Evolutionary conservation across 2,888 invertebrate genomes (phyloP).

Genomic region (Archips crataeganus): DNA sequence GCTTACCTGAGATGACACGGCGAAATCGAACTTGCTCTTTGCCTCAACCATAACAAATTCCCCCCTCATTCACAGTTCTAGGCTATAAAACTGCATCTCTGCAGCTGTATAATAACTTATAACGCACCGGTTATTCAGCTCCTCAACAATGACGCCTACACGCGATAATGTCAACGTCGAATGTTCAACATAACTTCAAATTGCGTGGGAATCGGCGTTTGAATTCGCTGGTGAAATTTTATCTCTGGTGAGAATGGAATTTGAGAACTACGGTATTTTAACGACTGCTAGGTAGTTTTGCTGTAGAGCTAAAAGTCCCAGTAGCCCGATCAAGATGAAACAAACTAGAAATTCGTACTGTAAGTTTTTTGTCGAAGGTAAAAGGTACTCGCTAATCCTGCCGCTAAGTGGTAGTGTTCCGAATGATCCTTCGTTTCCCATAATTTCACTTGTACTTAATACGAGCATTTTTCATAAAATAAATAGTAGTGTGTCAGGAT

Average conservation of each 20-base stretch:
- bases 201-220: slow-evolving; percentile 33
- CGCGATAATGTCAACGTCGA: slow-evolving; percentile 40
- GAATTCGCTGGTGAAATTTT: slow-evolving; percentile 30
- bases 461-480: no score
- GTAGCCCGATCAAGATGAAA: neutral
- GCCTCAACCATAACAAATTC: neutral
- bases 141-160: slow-evolving; percentile 42
- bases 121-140: slow-evolving; percentile 9
- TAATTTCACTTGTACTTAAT: no score
- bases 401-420: no score
- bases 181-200: slow-evolving; percentile 36
- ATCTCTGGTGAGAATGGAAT: slow-evolving; percentile 25
- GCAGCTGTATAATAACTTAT: neutral
- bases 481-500: no score
- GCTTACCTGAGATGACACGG: neutral
- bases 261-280: slow-evolving; percentile 6
- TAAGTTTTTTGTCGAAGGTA: no score
- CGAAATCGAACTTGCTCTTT: no score
- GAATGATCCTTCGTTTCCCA: no score
- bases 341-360: neutral
- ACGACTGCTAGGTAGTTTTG: neutral
- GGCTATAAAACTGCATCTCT: neutral
- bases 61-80: neutral
- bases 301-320: neutral
- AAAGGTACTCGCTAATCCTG: no score